These are phyloP conservation scores for Pygmarrhopalites habei DNA, from an alignment of 1,140 invertebrate genomes.

Conservation along the genomic window DNA sequence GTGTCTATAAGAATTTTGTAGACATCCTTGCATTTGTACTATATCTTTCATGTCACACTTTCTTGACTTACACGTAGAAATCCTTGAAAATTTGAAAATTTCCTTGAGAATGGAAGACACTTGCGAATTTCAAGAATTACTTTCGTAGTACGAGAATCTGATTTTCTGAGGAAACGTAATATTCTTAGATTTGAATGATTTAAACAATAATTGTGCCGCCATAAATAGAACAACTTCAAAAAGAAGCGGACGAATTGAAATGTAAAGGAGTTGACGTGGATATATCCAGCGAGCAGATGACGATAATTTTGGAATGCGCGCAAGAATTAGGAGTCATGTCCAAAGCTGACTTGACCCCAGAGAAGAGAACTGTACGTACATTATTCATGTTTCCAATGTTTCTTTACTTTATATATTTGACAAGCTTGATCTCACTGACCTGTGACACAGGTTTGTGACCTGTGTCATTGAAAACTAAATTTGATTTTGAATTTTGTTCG, in stretches of 20 bases:
- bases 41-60: too few relatives aligned
- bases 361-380: not conserved
- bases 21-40: too few relatives aligned
- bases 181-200: too few relatives aligned
- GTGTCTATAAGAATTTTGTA: too few relatives aligned
- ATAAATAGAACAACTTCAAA: too few relatives aligned
- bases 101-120: too few relatives aligned
- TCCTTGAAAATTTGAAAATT: too few relatives aligned
- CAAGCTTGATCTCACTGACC: not conserved
- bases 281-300: not conserved
- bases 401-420: not conserved
- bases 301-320: slow-evolving; percentile 1
- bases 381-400: not conserved
- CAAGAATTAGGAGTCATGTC: not conserved
- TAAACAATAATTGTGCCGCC: too few relatives aligned
- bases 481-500: not conserved
- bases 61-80: too few relatives aligned
- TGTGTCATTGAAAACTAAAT: not conserved
- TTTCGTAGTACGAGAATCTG: too few relatives aligned
- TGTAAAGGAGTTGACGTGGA: not conserved
- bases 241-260: not conserved
- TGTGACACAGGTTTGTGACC: not conserved
- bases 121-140: too few relatives aligned
- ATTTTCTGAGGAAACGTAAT: too few relatives aligned
- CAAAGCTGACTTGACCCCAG: not conserved